Conservation (phyloP, 2,888 invertebrate genomes). For the Drosophila koepferae region DNA sequence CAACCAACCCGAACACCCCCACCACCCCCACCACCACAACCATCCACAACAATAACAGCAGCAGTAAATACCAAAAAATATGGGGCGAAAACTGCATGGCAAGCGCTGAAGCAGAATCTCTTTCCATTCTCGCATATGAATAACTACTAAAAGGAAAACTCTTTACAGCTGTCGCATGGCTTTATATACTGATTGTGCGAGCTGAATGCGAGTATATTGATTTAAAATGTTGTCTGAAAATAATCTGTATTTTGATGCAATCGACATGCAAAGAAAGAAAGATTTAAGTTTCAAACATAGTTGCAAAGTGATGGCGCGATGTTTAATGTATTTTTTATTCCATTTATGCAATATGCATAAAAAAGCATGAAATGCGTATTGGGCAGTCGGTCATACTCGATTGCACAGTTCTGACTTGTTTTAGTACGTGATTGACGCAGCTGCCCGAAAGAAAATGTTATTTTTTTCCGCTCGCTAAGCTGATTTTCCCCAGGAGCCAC, state of each 20-base stretch:
- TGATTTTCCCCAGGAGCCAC: slow-evolving; percentile 55
- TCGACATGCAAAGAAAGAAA: not conserved
- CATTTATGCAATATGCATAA: not conserved
- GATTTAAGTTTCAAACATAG: not conserved
- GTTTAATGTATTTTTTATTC: too few species aligned
- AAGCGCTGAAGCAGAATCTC: slow-evolving; percentile 18
- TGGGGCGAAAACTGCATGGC: slow-evolving; percentile 15
- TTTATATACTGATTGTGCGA: not conserved
- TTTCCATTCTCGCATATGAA: slow-evolving; percentile 21
- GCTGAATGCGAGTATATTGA: not conserved
- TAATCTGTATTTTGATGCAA: not conserved
- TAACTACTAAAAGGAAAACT: slow-evolving; percentile 28
- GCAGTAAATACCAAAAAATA: slow-evolving; percentile 21
- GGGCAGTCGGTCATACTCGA: not conserved
- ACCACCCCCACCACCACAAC: too few species aligned
- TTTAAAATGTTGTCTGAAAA: too few species aligned
- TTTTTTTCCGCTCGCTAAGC: slow-evolving; percentile 48
- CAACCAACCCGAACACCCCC: not conserved
- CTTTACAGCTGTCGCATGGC: slow-evolving; percentile 11
- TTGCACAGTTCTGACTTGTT: not conserved
- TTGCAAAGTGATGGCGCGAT: not conserved
- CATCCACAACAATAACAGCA: slow-evolving; percentile 14
- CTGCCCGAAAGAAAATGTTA: slow-evolving; percentile 21
- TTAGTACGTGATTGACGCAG: slow-evolving; percentile 39
- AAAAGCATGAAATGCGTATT: not conserved